Conservation (phyloP, 1,140 invertebrate genomes). For the Camponotus pennsylvanicus region DNA sequence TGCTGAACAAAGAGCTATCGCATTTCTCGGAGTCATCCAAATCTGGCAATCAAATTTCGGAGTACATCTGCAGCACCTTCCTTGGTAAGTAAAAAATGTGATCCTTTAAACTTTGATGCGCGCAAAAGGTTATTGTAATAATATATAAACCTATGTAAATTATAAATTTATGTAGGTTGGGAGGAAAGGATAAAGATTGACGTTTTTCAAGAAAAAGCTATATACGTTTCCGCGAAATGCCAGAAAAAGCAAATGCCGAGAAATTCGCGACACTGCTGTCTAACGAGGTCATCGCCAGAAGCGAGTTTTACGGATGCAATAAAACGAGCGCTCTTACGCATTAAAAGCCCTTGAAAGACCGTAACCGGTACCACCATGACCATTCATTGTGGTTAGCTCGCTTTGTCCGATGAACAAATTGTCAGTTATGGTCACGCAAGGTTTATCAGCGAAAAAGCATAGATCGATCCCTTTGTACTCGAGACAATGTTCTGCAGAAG, state of each 20-base stretch:
- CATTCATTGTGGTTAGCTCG: slow-evolving; percentile 52
- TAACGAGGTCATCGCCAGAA: slow-evolving; percentile 60
- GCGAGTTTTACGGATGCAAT: slow-evolving; percentile 64
- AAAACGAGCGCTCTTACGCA: slow-evolving; percentile 68
- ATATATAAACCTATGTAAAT: not conserved
- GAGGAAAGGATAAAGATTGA: not conserved
- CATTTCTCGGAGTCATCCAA: slow-evolving; percentile 99
- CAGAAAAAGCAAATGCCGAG: slow-evolving; percentile 5
- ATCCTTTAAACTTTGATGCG: not conserved
- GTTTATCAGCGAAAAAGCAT: not conserved
- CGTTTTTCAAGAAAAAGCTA: not conserved
- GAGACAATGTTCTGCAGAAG: not conserved
- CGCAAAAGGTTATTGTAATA: not conserved
- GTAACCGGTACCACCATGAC: slow-evolving; percentile 30
- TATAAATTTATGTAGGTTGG: not conserved
- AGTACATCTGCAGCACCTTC: slow-evolving; percentile 99
- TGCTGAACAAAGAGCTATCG: slow-evolving; percentile 99
- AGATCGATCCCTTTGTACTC: not conserved
- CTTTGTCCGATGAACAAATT: slow-evolving; percentile 31
- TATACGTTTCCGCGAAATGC: not conserved
- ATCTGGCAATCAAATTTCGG: slow-evolving; percentile 99
- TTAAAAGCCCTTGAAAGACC: slow-evolving; percentile 66
- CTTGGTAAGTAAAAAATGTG: slow-evolving; percentile 91
- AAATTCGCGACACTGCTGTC: slow-evolving; percentile 14
- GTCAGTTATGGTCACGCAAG: slow-evolving; percentile 8